A percentile compares a stretch with the other conserved stretches of the same genome.
phyloP scores from a whole-genome alignment of 1,140 invertebrate genomes.

The Brachionus plicatilis region DNA sequence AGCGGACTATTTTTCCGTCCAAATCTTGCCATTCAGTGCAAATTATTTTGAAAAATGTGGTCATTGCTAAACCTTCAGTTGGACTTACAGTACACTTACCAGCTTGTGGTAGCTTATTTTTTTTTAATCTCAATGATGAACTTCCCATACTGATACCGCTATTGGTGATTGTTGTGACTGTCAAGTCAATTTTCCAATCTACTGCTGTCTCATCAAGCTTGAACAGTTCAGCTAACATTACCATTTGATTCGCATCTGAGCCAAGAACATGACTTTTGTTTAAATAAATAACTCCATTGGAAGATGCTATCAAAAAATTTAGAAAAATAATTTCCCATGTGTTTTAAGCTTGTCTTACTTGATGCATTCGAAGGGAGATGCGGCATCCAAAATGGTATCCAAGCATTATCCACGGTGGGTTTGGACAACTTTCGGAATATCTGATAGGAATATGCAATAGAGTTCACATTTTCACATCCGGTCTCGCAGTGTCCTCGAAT shows the following conservation, averaged over 20 bases:
- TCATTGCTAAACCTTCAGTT: neutral
- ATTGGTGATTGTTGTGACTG: neutral
- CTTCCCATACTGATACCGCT: neutral
- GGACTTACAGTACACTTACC: neutral
- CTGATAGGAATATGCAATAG: slow-evolving; percentile 4
- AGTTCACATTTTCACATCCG: neutral
- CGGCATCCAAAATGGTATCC: slow-evolving; percentile 33
- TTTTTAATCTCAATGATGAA: neutral
- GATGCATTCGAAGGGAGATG: neutral
- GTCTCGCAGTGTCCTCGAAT: neutral
- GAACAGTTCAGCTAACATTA: neutral
- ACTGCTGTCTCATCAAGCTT: neutral
- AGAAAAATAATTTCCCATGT: neutral
- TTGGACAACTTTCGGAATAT: slow-evolving; percentile 1
- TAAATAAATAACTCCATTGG: neutral
- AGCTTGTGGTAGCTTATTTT: neutral
- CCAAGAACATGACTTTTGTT: neutral
- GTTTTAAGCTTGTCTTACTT: neutral
- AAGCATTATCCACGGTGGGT: neutral
- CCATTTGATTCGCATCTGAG: neutral
- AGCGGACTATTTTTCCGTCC: neutral
- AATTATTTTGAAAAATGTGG: neutral
- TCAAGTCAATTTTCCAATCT: slow-evolving; percentile 17
- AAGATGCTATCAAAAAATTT: neutral
- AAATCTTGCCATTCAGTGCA: slow-evolving; percentile 22